Conservation (phyloP, 1,140 invertebrate genomes). For the Temnothorax nylanderi region DNA sequence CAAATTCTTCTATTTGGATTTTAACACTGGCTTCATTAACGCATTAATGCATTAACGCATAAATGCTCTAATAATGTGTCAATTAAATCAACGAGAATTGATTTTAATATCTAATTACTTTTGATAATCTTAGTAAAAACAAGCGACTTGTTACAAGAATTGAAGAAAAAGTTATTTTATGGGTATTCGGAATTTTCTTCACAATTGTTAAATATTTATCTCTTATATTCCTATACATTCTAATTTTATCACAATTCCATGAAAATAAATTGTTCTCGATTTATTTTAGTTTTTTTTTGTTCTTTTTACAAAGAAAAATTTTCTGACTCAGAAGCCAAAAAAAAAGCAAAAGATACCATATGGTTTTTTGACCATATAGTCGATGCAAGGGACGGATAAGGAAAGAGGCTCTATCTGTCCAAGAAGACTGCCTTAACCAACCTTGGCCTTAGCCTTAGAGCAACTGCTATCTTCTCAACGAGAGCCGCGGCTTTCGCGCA, state of each 20-base stretch:
- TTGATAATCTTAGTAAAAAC: too few species aligned
- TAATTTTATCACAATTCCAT: not conserved
- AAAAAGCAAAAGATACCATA: constrained; percentile 2
- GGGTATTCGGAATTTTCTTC: too few species aligned
- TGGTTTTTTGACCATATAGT: constrained; percentile 43
- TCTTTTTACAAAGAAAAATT: not conserved
- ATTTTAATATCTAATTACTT: too few species aligned
- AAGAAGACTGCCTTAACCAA: constrained; percentile 58
- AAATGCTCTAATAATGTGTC: too few species aligned
- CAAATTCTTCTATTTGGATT: too few species aligned
- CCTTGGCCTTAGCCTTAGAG: constrained; percentile 68
- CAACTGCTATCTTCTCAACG: constrained; percentile 54
- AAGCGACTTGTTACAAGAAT: too few species aligned
- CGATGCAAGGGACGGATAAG: constrained; percentile 22
- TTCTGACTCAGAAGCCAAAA: not conserved
- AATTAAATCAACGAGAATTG: too few species aligned
- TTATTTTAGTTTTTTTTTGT: not conserved
- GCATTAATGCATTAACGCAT: too few species aligned
- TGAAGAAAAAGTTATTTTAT: too few species aligned
- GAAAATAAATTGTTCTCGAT: not conserved
- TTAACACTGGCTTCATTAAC: too few species aligned
- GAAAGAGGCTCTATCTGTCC: not conserved
- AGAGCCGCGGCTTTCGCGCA: constrained; percentile 28
- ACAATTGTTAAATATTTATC: too few species aligned
- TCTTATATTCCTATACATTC: too few species aligned